These are phyloP conservation scores for Nephotettix cincticeps DNA, from an alignment of 1,140 invertebrate genomes.

Conservation along the genomic window DNA sequence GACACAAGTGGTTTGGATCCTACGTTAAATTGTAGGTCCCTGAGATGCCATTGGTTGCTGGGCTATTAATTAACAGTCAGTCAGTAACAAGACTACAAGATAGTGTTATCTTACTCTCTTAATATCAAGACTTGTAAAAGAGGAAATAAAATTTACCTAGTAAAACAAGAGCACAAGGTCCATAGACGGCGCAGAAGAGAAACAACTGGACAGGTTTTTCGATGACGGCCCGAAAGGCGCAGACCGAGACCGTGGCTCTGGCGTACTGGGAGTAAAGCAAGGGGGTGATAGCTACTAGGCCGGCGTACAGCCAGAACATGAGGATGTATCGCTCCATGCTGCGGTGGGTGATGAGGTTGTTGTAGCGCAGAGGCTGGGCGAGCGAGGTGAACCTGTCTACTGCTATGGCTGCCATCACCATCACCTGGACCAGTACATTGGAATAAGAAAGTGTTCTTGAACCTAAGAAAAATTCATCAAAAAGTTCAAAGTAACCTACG, in stretches of 20 bases:
- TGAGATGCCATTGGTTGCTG: too few species aligned
- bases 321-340: conserved; percentile 59
- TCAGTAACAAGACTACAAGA: too few species aligned
- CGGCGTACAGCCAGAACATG: conserved; percentile 61
- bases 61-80: too few species aligned
- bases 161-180: conserved; percentile 50
- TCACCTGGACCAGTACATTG: conserved; percentile 33
- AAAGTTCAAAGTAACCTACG: too few species aligned
- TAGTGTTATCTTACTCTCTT: too few species aligned
- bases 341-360: conserved; percentile 61
- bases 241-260: conserved; percentile 34
- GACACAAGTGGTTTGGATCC: too few species aligned
- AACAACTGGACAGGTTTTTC: conserved; percentile 49
- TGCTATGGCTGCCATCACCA: conserved; percentile 64
- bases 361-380: conserved; percentile 60
- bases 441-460: too few species aligned
- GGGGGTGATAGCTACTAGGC: conserved; percentile 56
- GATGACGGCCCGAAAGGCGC: conserved; percentile 50
- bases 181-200: conserved; percentile 57
- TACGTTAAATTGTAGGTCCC: too few species aligned
- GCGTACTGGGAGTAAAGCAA: conserved; percentile 51
- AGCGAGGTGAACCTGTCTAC: conserved; percentile 64
- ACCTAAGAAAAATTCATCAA: too few species aligned
- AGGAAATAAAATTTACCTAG: conserved; percentile 28
- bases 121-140: too few species aligned